Evolutionary conservation across 2,888 invertebrate genomes (phyloP), one percentile per base, ranked within the genome.

Genomic region (Melikaiella ostensackeni): DNA sequence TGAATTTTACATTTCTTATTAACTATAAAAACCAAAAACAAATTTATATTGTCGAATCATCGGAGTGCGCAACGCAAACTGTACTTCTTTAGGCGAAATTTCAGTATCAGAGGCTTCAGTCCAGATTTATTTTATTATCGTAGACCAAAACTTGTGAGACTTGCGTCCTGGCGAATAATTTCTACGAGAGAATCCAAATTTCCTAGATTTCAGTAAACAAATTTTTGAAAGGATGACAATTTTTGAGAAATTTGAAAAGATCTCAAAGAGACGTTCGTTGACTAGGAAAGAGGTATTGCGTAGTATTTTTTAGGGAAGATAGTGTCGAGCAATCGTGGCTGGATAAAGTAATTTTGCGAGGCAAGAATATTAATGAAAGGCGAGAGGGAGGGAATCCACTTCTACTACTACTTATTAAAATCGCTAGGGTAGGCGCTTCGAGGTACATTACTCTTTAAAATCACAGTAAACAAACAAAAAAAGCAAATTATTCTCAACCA

Each of bases 361-460:
- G 50, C 46, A 70, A 46, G 70, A 70, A 70, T 70, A 70, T 70
- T 50, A 70, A 30, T 70, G 50, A 50, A 55, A 30, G 50, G 30
- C 46, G n/a, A 70, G 50, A 75, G 76, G 77, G 77, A 46, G 63
- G 79, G 78, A 77, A 78, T 63, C 76, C 75, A 81, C 78, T 80
- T 81, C 77, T 78, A 80, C 70, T 81, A 78, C 59, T 78, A 76
- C 74, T 55, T 42, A 59, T 75, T 46, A 74, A 87, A 87, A 88
- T 88, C 82, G 88, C 89, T 90, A 91, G 89, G 86, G 79, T 91
- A 91, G 90, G 87, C 88, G 91, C 91, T 91, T 91, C 86, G 85
- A 89, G 86, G 87, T 86, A 84, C 83, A 88, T 87, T 88, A 88
- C 85, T 87, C 87, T 88, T 86, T 88, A 82, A 81, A 86, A 84